Evolutionary conservation across 2,888 invertebrate genomes (phyloP), one percentile per base, ranked within the genome.

Genomic region (Alloplasta piceator): DNA sequence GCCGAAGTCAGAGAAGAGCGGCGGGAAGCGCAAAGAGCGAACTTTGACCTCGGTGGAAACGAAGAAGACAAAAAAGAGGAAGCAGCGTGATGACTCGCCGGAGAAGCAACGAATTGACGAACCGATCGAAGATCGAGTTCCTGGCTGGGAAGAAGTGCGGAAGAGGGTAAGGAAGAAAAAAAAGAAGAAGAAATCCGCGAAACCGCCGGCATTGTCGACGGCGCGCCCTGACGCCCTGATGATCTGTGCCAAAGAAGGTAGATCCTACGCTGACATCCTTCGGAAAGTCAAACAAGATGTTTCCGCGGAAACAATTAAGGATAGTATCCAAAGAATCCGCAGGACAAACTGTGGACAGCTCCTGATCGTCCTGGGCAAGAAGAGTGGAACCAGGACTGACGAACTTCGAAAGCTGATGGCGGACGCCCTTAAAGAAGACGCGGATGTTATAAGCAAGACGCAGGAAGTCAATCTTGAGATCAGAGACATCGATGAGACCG

Each of bases 241-340:
- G 12, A 41, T 77, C 50, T 60, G 9, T 0, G 38, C 16, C 5
- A 52, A 38, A 6, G 50, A 58, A 12, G 61, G 61, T 9, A 50
- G 6, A n/a, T 61, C 75, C n/a, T 77, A 75, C 10, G 71, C 72
- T 5, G 72, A 77, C 7, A 75, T 60, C 9, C 73, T 78, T 1
- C 10, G 55, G 1, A 48, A 63, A 16, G 56, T 78, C 9, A 78
- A 78, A n/a, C 38, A 12, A 0, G 64, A 64, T 10, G 64, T 56
- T 14, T 12, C 12, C 4, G 12, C n/a, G 6, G 58, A 78, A 9
- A n/a, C 75, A 58, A 48, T 52, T 12, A 3, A 64, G 10, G 5
- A 38, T 1, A 48, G 10, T 1, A 66, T 74, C 5, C 50, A 46
- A 1, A 74, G 68, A 48, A 64, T 64, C 6, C 67, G 36, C 56